Conservation (phyloP, 2,113 vertebrate species). For the Jaculus jaculus region DNA sequence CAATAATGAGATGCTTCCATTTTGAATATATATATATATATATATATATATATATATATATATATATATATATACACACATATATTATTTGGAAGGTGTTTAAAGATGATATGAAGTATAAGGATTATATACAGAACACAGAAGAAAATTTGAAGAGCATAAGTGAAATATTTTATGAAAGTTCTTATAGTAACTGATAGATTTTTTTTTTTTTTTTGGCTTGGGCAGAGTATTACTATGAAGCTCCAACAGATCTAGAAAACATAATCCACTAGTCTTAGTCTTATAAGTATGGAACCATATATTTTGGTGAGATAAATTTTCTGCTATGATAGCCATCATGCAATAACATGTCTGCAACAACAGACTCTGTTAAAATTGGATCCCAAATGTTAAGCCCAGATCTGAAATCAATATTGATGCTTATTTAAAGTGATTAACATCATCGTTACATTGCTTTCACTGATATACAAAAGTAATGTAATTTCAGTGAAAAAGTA, state of each 20-base stretch:
- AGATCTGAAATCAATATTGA: not conserved
- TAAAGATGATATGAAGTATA: too few species aligned
- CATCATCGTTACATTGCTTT: not conserved
- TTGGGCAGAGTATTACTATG: too few species aligned
- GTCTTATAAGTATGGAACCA: not conserved
- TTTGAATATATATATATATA: not conserved
- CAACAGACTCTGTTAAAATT: not conserved
- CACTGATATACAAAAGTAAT: conserved; percentile 21
- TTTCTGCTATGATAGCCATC: conserved; percentile 25
- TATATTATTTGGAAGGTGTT: too few species aligned
- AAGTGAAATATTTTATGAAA: too few species aligned
- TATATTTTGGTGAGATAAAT: conserved; percentile 45
- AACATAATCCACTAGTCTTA: too few species aligned
- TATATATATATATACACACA: too few species aligned
- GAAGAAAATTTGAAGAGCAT: too few species aligned
- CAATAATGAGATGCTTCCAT: conserved; percentile 8
- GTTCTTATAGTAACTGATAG: too few species aligned
- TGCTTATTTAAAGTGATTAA: not conserved
- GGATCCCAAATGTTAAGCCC: conserved; percentile 12
- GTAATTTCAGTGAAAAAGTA: conserved; percentile 37
- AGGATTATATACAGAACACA: too few species aligned
- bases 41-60: too few species aligned
- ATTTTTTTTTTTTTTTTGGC: too few species aligned
- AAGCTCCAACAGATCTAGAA: too few species aligned
- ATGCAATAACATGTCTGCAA: conserved; percentile 2